Evolutionary conservation across 2,797 vertebrate species (phyloP).

Genomic region (Malurus leucopterus): DNA sequence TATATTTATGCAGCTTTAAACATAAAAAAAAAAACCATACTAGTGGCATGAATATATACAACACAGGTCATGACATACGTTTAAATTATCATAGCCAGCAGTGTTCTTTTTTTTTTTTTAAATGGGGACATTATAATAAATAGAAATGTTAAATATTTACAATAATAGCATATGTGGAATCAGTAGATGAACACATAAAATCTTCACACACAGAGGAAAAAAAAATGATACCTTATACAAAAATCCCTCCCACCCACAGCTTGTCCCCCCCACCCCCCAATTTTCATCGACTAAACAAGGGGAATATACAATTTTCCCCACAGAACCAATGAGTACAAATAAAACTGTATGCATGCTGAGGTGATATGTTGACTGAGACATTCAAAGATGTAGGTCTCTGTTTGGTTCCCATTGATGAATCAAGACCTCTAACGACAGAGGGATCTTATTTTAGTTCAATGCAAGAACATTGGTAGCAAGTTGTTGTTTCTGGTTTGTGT

Average conservation of each 20-base stretch:
- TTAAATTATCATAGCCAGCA: conserved; percentile 63
- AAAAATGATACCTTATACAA: conserved; percentile 54
- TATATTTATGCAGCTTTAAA: conserved; percentile 64
- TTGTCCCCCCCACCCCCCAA: neutral
- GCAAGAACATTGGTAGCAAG: conserved; percentile 1
- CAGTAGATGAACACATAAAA: conserved; percentile 71
- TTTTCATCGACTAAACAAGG: conserved; percentile 40
- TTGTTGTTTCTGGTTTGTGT: neutral
- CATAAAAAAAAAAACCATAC: conserved; percentile 64
- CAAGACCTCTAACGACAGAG: conserved; percentile 27
- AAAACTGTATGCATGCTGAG: conserved; percentile 56
- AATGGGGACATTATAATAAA: conserved; percentile 73
- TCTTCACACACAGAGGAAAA: conserved; percentile 60
- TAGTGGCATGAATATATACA: conserved; percentile 70
- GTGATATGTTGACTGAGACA: conserved; percentile 59
- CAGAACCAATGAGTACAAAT: conserved; percentile 48
- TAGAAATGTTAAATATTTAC: conserved; percentile 78
- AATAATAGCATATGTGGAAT: conserved; percentile 71
- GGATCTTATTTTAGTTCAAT: conserved; percentile 21
- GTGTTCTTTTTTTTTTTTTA: conserved; percentile 44
- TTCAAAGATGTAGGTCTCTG: conserved; percentile 27
- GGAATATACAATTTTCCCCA: conserved; percentile 43
- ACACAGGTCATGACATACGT: conserved; percentile 61
- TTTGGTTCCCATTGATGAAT: conserved; percentile 55
- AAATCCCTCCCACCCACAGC: conserved; percentile 14